Base-by-base conservation (phyloP, 23 tunicate genomes). In the Ciona savignyi region DNA sequence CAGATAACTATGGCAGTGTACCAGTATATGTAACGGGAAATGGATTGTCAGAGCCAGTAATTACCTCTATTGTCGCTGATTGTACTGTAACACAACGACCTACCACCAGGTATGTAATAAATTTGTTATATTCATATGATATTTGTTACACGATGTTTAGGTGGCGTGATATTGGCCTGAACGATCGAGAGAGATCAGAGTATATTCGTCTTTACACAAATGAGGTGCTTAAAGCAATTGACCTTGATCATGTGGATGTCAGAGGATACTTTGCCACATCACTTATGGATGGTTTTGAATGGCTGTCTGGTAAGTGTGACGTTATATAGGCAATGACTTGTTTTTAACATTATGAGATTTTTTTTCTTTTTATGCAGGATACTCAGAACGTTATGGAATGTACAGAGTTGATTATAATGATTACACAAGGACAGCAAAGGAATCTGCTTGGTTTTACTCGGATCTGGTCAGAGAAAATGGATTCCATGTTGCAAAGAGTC, bases 401-500 rank as follows among this genome's bases (percentile, higher is more conserved):
- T 95, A 83, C 63, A 31, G 80, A 63, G 87, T 89, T n/a, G 72
- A 95, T 60, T 70, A 68, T 63, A 70, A 51, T 25, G 85, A 83
- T 34, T 80, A 56, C 1, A 77, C 75, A 29, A 35, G 96, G 67
- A 74, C 88, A 11, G 96, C 95, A 22, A 95, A 95, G 65, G 32
- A 67, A 25, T 95, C 99, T 3, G 99, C 96, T 0, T 79, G 86
- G 82, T 88, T 35, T 35, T 90, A 75, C 74, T 95, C 99, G n/a
- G 96, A 89, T 68, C 71, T 95, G 74, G 77, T 95, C 63, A 65
- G 90, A 61, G 99, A 88, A 77, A 89, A 95, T 61, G 96, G 93
- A 29, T 85, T 88, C 34, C 68, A 67, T 26, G 73, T 22, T 22
- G 72, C 79, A 23, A 84, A 72, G 51, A 68, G 77, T 29, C 95